A percentile compares a stretch with the other conserved stretches of the same genome.
These are phyloP conservation scores for Metopolophium dirhodum DNA, from an alignment of 1,140 invertebrate species.

Conservation along the genomic window DNA sequence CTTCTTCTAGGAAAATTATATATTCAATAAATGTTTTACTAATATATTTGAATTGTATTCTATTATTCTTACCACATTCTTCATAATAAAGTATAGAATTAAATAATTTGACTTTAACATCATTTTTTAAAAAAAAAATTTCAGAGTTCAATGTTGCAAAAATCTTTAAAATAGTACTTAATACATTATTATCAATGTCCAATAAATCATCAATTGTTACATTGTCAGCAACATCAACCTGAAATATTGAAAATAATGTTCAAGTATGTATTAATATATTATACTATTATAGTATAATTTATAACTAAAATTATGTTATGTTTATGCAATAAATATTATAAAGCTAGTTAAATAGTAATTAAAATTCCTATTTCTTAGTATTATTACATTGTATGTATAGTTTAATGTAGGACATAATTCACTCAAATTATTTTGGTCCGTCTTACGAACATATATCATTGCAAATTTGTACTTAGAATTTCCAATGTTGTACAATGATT, in stretches of 20 bases:
- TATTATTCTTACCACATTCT: conserved; percentile 64
- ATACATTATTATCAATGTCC: conserved; percentile 80
- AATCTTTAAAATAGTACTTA: conserved; percentile 83
- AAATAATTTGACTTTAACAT: conserved; percentile 73
- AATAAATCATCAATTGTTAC: conserved; percentile 67
- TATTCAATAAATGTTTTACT: neutral
- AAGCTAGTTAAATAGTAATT: neutral
- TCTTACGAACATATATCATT: too few relatives aligned
- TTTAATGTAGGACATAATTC: neutral
- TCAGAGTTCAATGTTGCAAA: conserved; percentile 81
- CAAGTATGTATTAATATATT: neutral
- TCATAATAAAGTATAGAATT: conserved; percentile 71
- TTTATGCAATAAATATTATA: neutral
- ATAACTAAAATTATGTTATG: neutral
- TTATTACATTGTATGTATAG: too few relatives aligned
- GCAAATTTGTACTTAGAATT: too few relatives aligned
- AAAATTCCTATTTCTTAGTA: neutral
- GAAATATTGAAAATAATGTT: conserved; percentile 63
- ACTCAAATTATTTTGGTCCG: neutral
- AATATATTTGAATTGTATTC: neutral
- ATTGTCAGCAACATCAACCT: conserved; percentile 62
- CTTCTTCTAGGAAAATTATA: conserved; percentile 56
- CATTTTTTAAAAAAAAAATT: conserved; percentile 72
- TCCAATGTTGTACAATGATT: too few relatives aligned
- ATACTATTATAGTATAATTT: neutral